Evolutionary conservation across 2,797 vertebrate species (phyloP).

Genomic region (Martes flavigula): DNA sequence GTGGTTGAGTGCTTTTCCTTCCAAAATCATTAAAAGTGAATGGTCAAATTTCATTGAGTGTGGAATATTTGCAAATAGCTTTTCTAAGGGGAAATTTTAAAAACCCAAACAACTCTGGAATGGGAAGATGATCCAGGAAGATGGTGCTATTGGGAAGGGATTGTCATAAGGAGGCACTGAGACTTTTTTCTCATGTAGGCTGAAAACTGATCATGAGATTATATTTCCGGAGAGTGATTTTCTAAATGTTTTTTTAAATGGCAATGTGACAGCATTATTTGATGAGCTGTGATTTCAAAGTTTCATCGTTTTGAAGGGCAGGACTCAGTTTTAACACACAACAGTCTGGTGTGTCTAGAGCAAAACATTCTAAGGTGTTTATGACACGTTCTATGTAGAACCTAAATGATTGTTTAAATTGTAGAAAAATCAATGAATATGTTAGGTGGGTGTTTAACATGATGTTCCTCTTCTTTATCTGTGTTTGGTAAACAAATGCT

Average conservation of each 20-base stretch:
- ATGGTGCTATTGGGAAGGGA: not conserved
- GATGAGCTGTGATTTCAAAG: not conserved
- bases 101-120: not conserved
- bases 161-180: not conserved
- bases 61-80: constrained; percentile 38
- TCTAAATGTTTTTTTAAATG: not conserved
- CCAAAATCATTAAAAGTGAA: not conserved
- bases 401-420: not conserved
- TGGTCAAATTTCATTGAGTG: not conserved
- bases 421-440: not conserved
- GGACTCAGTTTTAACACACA: not conserved
- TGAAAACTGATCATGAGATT: not conserved
- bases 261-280: not conserved
- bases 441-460: not conserved
- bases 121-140: not conserved
- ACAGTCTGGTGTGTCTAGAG: not conserved
- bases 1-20: not conserved
- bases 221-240: not conserved
- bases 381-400: not conserved
- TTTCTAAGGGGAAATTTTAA: not conserved
- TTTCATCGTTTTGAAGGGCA: not conserved
- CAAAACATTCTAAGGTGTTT: not conserved
- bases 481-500: not conserved
- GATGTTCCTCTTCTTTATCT: not conserved
- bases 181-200: not conserved